Evolutionary conservation across 1,140 invertebrate species (phyloP).

Genomic region (Drosophila lacertosa): DNA sequence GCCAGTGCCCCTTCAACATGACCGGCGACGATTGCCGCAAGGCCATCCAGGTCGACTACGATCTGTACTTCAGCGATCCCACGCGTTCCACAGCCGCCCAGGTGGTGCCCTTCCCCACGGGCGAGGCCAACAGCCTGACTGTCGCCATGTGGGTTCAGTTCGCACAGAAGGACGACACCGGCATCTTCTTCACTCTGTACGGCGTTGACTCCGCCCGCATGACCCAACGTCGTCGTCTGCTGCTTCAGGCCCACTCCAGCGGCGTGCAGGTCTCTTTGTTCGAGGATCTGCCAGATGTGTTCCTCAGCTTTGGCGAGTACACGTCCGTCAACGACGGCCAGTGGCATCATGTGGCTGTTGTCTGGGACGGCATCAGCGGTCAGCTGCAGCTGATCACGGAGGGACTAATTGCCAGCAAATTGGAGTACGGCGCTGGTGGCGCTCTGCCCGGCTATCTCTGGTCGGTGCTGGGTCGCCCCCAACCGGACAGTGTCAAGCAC

Average conservation of each 20-base stretch:
- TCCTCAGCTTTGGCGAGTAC: slow-evolving; percentile 94
- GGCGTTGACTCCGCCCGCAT: slow-evolving; percentile 92
- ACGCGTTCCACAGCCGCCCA: slow-evolving; percentile 94
- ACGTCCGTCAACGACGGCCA: slow-evolving; percentile 97
- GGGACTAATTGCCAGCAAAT: slow-evolving; percentile 95
- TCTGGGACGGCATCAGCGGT: slow-evolving; percentile 94
- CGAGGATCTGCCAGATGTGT: slow-evolving; percentile 94
- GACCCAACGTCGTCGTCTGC: slow-evolving; percentile 90
- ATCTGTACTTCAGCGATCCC: slow-evolving; percentile 96
- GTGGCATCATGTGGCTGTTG: slow-evolving; percentile 97
- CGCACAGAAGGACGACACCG: slow-evolving; percentile 93
- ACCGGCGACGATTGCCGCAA: slow-evolving; percentile 98
- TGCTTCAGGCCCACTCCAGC: slow-evolving; percentile 95
- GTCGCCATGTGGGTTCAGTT: slow-evolving; percentile 98
- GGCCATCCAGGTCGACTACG: slow-evolving; percentile 98
- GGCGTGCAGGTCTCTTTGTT: slow-evolving; percentile 95
- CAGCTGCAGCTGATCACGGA: slow-evolving; percentile 95
- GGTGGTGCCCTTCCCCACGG: slow-evolving; percentile 94
- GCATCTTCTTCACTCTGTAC: slow-evolving; percentile 97
- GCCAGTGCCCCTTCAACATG: slow-evolving; percentile 97
- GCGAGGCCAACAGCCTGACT: slow-evolving; percentile 91
- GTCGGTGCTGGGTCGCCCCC: slow-evolving; percentile 95
- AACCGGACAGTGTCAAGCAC: slow-evolving; percentile 86
- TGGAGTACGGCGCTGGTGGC: slow-evolving; percentile 93
- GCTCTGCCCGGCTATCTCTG: slow-evolving; percentile 92